Conservation (phyloP, 2,797 vertebrate genomes). For the Steatocranus sp. region DNA sequence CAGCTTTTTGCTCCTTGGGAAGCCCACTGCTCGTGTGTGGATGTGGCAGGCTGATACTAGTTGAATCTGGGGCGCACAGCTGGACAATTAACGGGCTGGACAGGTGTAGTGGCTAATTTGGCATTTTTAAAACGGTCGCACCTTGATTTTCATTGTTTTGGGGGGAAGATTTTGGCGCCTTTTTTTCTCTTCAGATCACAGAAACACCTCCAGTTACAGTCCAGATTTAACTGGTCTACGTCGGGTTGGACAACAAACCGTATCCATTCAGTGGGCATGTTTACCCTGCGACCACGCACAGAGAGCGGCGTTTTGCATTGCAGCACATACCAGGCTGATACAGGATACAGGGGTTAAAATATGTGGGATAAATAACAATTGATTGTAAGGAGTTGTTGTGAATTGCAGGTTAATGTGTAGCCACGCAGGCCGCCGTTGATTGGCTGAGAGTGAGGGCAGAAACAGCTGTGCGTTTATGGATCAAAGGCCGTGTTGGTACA, state of each 20-base stretch:
- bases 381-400: neutral
- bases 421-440: slow-evolving; percentile 44
- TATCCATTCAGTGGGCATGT: slow-evolving; percentile 34
- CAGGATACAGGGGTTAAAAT: no score
- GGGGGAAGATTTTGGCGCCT: neutral
- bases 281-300: slow-evolving; percentile 6
- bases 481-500: slow-evolving; percentile 45
- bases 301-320: neutral
- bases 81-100: slow-evolving; percentile 30
- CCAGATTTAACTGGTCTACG: slow-evolving; percentile 66
- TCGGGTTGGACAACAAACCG: slow-evolving; percentile 47
- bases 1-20: neutral
- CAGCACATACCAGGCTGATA: neutral
- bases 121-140: neutral
- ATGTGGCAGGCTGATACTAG: slow-evolving; percentile 72
- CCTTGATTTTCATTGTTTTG: neutral
- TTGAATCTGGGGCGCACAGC: slow-evolving; percentile 66
- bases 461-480: slow-evolving; percentile 14
- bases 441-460: slow-evolving; percentile 50
- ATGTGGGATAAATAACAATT: neutral
- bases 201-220: slow-evolving; percentile 13
- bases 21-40: slow-evolving; percentile 37
- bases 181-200: neutral
- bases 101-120: slow-evolving; percentile 28
- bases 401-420: slow-evolving; percentile 63